Conservation (phyloP, 1,140 invertebrate genomes). For the Caenorhabditis brenneri region DNA sequence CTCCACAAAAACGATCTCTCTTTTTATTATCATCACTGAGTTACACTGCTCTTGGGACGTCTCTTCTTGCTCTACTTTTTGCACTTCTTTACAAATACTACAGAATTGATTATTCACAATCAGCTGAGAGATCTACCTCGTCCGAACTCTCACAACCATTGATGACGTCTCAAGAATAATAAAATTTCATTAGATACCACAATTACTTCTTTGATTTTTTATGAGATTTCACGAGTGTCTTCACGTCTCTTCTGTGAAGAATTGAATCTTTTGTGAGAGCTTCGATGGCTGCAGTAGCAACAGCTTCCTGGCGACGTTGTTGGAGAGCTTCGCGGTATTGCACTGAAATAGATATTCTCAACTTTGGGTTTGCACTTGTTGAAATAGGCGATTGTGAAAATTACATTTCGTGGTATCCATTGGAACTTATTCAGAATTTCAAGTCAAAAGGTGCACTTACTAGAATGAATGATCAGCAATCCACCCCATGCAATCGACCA, state of each 20-base stretch:
- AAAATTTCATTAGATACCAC: neutral
- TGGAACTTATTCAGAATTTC: too few species aligned
- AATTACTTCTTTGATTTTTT: constrained; percentile 61
- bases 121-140: neutral
- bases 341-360: constrained; percentile 63
- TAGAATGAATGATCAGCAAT: constrained; percentile 81
- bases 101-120: neutral
- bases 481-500: constrained; percentile 96
- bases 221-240: constrained; percentile 69
- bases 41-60: neutral
- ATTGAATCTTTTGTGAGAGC: constrained; percentile 71
- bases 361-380: too few species aligned
- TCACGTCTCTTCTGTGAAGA: constrained; percentile 69
- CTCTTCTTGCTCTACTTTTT: neutral
- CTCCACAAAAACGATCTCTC: neutral
- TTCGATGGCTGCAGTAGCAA: constrained; percentile 70
- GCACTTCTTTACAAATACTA: neutral
- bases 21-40: neutral
- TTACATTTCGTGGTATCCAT: too few species aligned
- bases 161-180: neutral
- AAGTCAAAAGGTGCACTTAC: constrained; percentile 58
- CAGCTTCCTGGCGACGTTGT: constrained; percentile 70
- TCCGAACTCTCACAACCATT: neutral
- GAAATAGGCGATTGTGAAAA: too few species aligned
- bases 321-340: constrained; percentile 71